Evolutionary conservation across 1,140 invertebrate genomes (phyloP).

Genomic region (Penaeus vannamei): DNA sequence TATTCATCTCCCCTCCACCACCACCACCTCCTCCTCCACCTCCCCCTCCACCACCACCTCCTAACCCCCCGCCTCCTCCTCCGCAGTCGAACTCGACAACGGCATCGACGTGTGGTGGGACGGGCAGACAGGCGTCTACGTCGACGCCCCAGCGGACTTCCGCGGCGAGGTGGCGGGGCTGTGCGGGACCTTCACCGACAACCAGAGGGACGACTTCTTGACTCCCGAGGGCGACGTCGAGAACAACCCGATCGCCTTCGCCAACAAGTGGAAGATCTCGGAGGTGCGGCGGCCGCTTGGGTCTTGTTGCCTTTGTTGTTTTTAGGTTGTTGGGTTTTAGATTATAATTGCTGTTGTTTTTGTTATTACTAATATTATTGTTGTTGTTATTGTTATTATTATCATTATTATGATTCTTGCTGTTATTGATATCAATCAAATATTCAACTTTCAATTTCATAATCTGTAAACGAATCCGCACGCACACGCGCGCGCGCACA

Average conservation of each 20-base stretch:
- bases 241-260: conserved; percentile 82
- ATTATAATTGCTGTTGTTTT: too few species aligned
- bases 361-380: too few species aligned
- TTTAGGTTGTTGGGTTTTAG: too few species aligned
- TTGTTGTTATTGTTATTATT: too few species aligned
- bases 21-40: not conserved
- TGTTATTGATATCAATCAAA: too few species aligned
- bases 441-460: too few species aligned
- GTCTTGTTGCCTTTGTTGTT: too few species aligned
- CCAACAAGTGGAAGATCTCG: conserved; percentile 89
- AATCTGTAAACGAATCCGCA: too few species aligned
- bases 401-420: too few species aligned
- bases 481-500: too few species aligned
- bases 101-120: conserved; percentile 89
- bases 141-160: conserved; percentile 83
- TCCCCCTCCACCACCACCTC: not conserved
- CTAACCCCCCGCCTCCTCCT: not conserved
- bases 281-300: conserved; percentile 77
- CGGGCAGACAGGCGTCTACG: conserved; percentile 83
- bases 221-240: conserved; percentile 89
- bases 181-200: conserved; percentile 90
- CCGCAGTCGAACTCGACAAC: conserved; percentile 76
- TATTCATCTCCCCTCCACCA: too few species aligned
- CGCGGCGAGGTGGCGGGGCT: conserved; percentile 81
- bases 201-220: conserved; percentile 90